A percentile compares a stretch with the other conserved stretches of the same genome.
Evolutionary conservation across 2,888 invertebrate genomes (phyloP).

Genomic region (Agrotis clavis): DNA sequence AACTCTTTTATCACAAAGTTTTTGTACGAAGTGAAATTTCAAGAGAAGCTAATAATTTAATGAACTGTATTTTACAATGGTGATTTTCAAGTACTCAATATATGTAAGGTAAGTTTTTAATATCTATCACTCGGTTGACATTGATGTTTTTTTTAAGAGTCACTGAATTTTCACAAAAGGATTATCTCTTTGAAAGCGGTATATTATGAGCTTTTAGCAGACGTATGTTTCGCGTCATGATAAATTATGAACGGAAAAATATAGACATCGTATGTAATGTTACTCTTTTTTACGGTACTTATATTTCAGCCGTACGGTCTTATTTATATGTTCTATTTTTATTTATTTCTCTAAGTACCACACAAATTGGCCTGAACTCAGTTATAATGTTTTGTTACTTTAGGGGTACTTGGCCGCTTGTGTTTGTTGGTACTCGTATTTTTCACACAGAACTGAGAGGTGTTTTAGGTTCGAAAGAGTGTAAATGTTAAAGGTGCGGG

Average conservation of each 20-base stretch:
- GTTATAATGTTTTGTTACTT: neutral
- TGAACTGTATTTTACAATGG: constrained; percentile 33
- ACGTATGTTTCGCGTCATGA: constrained; percentile 12
- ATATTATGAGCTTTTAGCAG: constrained; percentile 39
- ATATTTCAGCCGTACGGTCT: neutral
- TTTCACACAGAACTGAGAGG: neutral
- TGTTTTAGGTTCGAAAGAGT: neutral
- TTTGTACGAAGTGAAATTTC: constrained; percentile 56
- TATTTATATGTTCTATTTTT: constrained; percentile 10
- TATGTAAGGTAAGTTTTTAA: constrained; percentile 61
- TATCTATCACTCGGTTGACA: constrained; percentile 1
- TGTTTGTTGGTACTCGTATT: neutral
- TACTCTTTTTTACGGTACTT: neutral
- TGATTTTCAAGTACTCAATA: constrained; percentile 40
- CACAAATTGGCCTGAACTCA: neutral
- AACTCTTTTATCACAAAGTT: constrained; percentile 52
- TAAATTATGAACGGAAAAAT: constrained; percentile 18
- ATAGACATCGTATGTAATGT: constrained; percentile 3
- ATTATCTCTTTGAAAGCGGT: constrained; percentile 26
- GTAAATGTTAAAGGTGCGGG: neutral
- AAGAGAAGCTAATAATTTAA: constrained; percentile 42
- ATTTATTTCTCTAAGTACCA: neutral
- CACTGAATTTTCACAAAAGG: constrained; percentile 19
- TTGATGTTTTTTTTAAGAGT: constrained; percentile 29
- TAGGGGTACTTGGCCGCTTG: neutral